A percentile compares a stretch with the other conserved stretches of the same genome.
These are phyloP conservation scores for Silurus lanzhouensis DNA, from an alignment of 2,797 vertebrate genomes.

Conservation along the genomic window DNA sequence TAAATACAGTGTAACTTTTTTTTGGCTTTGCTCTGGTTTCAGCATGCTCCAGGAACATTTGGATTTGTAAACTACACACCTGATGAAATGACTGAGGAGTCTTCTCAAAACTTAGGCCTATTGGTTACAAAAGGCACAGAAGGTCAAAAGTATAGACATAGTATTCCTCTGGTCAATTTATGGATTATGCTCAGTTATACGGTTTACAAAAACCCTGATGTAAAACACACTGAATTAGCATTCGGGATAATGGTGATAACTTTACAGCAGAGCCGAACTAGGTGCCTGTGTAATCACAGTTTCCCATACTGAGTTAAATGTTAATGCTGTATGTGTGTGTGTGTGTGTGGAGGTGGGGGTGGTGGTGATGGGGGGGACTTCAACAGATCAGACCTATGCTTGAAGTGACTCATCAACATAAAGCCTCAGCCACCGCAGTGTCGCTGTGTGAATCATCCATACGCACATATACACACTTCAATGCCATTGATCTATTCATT, in stretches of 20 bases:
- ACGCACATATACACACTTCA: constrained; percentile 18
- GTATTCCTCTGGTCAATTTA: not conserved
- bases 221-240: not conserved
- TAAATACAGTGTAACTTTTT: not conserved
- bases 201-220: not conserved
- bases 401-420: constrained; percentile 77
- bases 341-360: constrained; percentile 33
- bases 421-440: constrained; percentile 70
- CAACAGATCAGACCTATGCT: constrained; percentile 69
- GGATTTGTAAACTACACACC: not conserved
- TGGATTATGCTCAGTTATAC: not conserved
- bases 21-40: not conserved
- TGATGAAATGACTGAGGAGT: not conserved
- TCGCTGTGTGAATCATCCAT: constrained; percentile 71
- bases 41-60: not conserved
- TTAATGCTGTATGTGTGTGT: constrained; percentile 57
- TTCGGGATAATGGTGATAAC: not conserved
- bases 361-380: no score
- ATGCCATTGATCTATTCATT: constrained; percentile 37
- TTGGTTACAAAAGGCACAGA: not conserved
- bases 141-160: not conserved
- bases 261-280: constrained; percentile 37
- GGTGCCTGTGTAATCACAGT: constrained; percentile 57
- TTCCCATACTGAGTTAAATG: constrained; percentile 66
- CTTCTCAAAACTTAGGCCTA: not conserved